Percentiles rank a stretch among this genome's conserved stretches.
phyloP scores from a whole-genome alignment of 2,797 vertebrate genomes.

The Hapalemur alaotrensis region DNA sequence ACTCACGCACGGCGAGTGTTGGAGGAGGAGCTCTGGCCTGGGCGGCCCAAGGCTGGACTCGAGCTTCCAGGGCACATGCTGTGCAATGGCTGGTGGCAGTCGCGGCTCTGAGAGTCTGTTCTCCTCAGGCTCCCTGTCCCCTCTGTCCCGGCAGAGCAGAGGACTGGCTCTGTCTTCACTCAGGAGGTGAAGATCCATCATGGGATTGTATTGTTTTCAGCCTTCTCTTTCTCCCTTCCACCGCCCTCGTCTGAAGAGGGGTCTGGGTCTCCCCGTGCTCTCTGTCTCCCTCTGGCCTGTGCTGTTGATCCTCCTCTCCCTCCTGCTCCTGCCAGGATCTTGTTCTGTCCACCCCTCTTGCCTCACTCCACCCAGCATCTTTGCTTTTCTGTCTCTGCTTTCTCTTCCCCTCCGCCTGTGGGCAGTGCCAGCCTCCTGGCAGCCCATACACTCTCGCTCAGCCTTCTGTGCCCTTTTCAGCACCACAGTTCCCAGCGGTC shows the following conservation, averaged over 20 bases:
- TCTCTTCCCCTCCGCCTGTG: neutral
- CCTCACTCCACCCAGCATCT: neutral
- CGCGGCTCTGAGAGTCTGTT: neutral
- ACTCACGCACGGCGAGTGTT: neutral
- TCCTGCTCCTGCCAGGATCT: neutral
- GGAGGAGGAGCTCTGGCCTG: neutral
- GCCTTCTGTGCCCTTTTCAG: neutral
- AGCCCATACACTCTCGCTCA: neutral
- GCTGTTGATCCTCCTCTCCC: neutral
- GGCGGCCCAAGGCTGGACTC: no score
- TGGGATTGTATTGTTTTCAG: neutral
- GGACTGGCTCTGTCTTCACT: neutral
- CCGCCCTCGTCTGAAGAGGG: neutral
- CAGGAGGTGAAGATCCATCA: neutral
- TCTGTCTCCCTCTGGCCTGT: neutral
- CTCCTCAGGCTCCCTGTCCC: neutral
- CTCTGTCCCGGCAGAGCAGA: neutral
- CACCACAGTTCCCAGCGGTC: neutral
- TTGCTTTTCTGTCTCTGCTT: neutral
- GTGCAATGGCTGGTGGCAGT: rapidly evolving
- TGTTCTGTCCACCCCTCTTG: neutral
- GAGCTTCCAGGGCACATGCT: neutral
- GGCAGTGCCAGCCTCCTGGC: neutral
- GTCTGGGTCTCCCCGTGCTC: no score
- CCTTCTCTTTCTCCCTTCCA: no score